Evolutionary conservation across 2,113 vertebrate genomes (phyloP), one percentile per base, ranked within the genome.

Genomic region (Psilopsiagon aymara): DNA sequence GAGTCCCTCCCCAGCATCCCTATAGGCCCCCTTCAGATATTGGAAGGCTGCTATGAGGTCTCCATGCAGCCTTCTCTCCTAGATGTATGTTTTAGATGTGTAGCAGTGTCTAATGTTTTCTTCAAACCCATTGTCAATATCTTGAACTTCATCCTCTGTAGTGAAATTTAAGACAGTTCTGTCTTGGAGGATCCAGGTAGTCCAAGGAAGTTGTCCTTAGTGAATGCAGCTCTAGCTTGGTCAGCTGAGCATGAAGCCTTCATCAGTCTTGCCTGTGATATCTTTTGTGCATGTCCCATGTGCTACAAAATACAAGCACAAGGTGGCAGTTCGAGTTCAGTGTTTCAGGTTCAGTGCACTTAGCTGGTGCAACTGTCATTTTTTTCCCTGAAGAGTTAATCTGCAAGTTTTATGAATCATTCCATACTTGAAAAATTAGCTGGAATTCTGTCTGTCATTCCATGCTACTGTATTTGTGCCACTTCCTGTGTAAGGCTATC

Each of bases 251-350:
- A 33, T n/a, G 52, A 63, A 79, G 37, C 47, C 19, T 68, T 63
- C 31, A 15, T 81, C 60, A 20, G 24, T 43, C 17, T 66, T 78
- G 49, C 41, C 25, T 51, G 0, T 29, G 33, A 11, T 47, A 9
- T 1, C 31, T 10, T 64, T 59, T 51, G 49, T 71, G 24, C 14
- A 0, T 59, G 57, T 10, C 31, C 16, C 6, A 0, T 88, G 76
- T 82, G 73, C 27, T 94, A 64, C 82, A 77, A 62, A 41, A 28
- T 43, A 27, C 52, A 88, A 93, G 77, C 97, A 97, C 94, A 90
- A 98, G 97, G 95, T 97, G 97, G 96, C 97, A 95, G 86, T 74
- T 88, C 10, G 69, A 43, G 59, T 55, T 71, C 53, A 79, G 55
- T 24, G 28, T 12, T 75, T 63, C 29, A 82, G 35, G n/a, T 70